These are phyloP conservation scores for Azemiops feae DNA, from an alignment of 2,113 vertebrate species.

Conservation along the genomic window DNA sequence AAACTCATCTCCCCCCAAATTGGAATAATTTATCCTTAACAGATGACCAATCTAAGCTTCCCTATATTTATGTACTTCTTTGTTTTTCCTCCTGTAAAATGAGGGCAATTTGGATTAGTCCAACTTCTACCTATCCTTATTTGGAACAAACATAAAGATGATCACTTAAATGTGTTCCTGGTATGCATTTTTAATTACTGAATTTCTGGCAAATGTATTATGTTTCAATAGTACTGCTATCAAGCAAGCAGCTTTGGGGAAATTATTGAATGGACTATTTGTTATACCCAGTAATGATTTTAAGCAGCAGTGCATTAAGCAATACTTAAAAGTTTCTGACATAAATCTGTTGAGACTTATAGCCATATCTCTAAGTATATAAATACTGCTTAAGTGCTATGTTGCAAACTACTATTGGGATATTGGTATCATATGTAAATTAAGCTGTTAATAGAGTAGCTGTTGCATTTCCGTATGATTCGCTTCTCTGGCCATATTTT, in stretches of 20 bases:
- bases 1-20: background rate
- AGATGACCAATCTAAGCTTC: background rate
- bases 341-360: background rate
- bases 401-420: background rate
- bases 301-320: background rate
- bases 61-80: background rate
- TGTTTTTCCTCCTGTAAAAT: background rate
- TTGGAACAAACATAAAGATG: background rate
- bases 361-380: background rate
- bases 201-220: background rate
- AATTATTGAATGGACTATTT: background rate
- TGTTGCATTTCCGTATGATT: background rate
- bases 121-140: background rate
- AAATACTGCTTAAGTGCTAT: background rate
- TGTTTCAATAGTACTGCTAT: background rate
- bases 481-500: background rate
- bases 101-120: background rate
- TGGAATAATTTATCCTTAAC: background rate
- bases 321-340: background rate
- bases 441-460: background rate
- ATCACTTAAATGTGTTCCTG: background rate
- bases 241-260: background rate
- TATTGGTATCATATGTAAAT: background rate
- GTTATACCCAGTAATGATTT: background rate
- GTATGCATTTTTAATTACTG: background rate